Percentiles rank a stretch among this genome's conserved stretches.
phyloP scores from a whole-genome alignment of 1,140 invertebrate species.

The Sitophilus oryzae region DNA sequence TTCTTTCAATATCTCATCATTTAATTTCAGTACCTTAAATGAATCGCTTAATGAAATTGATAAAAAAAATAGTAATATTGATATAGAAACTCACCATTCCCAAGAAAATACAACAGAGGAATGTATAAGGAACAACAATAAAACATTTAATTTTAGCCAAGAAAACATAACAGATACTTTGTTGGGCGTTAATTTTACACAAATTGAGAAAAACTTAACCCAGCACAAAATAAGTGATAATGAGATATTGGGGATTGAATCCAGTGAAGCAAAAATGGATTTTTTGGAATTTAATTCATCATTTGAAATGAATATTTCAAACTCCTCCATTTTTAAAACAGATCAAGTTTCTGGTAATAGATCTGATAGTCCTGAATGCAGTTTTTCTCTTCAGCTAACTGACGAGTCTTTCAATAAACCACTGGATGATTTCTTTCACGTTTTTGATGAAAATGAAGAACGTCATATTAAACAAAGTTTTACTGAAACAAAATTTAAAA shows the following conservation, averaged over 20 bases:
- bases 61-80: no score
- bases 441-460: slow-evolving; percentile 5
- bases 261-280: not conserved
- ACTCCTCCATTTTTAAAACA: slow-evolving; percentile 2
- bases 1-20: no score
- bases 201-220: slow-evolving; percentile 6
- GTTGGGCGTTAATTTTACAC: slow-evolving; percentile 12
- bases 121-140: no score
- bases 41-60: no score
- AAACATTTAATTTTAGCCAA: slow-evolving; percentile 3
- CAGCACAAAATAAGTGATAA: not conserved
- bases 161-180: slow-evolving; percentile 11
- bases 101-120: no score
- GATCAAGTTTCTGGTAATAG: slow-evolving; percentile 1
- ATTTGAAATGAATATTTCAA: slow-evolving; percentile 13
- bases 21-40: no score
- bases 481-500: not conserved
- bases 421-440: no score
- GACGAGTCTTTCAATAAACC: slow-evolving; percentile 6
- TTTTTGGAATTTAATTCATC: slow-evolving; percentile 6
- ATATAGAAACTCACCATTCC: no score
- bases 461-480: not conserved
- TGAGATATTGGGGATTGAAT: no score
- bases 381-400: not conserved
- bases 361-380: not conserved